phyloP scores from a whole-genome alignment of 2,797 vertebrate species.

The Acanthurus tractus region DNA sequence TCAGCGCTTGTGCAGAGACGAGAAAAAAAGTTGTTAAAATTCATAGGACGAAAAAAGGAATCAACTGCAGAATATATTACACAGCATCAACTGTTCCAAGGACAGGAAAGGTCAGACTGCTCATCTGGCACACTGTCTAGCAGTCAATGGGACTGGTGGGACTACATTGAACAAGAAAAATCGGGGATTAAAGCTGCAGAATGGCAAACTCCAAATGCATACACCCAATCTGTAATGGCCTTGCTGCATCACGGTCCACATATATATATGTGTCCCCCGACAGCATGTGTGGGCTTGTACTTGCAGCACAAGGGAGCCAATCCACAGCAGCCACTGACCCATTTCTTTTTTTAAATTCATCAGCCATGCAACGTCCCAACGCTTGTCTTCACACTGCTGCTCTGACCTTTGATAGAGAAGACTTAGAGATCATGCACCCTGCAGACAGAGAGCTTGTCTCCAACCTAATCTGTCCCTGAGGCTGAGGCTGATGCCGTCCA shows the following conservation, averaged over 20 bases:
- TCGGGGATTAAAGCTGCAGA: conserved; percentile 62
- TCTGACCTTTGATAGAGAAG: conserved; percentile 72
- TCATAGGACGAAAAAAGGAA: conserved; percentile 78
- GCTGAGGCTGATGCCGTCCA: conserved; percentile 66
- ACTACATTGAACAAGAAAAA: conserved; percentile 55
- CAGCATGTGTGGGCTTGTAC: conserved; percentile 50
- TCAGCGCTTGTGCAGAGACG: conserved; percentile 40
- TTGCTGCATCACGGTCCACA: conserved; percentile 58
- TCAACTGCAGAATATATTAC: conserved; percentile 83
- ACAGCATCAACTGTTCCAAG: conserved; percentile 73
- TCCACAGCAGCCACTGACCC: conserved; percentile 38
- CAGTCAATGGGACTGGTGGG: conserved; percentile 57
- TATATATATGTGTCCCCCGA: conserved; percentile 26
- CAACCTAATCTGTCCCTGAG: conserved; percentile 62
- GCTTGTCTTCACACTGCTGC: conserved; percentile 46
- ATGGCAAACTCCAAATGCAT: conserved; percentile 56
- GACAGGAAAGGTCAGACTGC: conserved; percentile 80
- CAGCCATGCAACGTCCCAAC: conserved; percentile 34
- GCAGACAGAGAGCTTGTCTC: conserved; percentile 60
- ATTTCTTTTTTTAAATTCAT: conserved; percentile 56
- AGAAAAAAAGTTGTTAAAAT: conserved; percentile 80
- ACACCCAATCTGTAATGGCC: conserved; percentile 47
- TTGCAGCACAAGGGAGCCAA: conserved; percentile 35
- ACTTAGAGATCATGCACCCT: conserved; percentile 62
- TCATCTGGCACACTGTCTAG: conserved; percentile 64